Conservation (phyloP, 2,113 vertebrate species). For the Otolemur garnettii region DNA sequence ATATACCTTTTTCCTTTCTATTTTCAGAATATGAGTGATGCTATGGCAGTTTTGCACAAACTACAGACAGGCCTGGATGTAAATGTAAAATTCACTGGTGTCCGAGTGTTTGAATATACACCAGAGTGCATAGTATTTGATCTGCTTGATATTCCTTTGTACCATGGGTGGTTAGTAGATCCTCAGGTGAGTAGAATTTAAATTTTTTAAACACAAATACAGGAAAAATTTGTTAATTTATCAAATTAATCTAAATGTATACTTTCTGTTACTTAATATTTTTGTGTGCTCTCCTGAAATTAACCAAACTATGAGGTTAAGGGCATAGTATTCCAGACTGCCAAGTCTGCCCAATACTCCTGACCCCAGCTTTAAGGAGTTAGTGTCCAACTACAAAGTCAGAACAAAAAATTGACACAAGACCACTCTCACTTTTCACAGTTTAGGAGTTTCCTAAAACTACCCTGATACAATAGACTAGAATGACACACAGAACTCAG, state of each 20-base stretch:
- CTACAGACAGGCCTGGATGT: slow-evolving; percentile 98
- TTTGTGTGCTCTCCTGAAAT: slow-evolving; percentile 53
- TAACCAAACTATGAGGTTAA: slow-evolving; percentile 16
- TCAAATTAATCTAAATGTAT: slow-evolving; percentile 26
- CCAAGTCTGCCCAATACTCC: background rate
- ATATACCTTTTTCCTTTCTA: slow-evolving; percentile 56
- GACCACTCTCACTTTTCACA: background rate
- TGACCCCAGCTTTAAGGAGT: background rate
- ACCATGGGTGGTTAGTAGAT: slow-evolving; percentile 99
- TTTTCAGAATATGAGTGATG: slow-evolving; percentile 98
- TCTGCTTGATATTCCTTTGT: slow-evolving; percentile 98
- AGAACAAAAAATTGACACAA: background rate
- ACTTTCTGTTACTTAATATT: slow-evolving; percentile 28
- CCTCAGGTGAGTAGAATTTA: slow-evolving; percentile 92
- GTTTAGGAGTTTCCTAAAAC: background rate
- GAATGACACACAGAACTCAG: background rate
- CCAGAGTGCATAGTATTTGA: slow-evolving; percentile 99
- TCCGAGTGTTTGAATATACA: slow-evolving; percentile 98
- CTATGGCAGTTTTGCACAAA: slow-evolving; percentile 98
- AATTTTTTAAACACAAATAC: slow-evolving; percentile 14
- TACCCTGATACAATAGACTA: background rate
- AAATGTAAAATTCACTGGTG: slow-evolving; percentile 98
- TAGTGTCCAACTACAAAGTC: background rate
- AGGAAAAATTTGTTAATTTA: slow-evolving; percentile 27
- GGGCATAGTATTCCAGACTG: background rate